Base-by-base conservation (phyloP, 2,888 invertebrate genomes). In the Sinopyrophorus schimmeli region DNA sequence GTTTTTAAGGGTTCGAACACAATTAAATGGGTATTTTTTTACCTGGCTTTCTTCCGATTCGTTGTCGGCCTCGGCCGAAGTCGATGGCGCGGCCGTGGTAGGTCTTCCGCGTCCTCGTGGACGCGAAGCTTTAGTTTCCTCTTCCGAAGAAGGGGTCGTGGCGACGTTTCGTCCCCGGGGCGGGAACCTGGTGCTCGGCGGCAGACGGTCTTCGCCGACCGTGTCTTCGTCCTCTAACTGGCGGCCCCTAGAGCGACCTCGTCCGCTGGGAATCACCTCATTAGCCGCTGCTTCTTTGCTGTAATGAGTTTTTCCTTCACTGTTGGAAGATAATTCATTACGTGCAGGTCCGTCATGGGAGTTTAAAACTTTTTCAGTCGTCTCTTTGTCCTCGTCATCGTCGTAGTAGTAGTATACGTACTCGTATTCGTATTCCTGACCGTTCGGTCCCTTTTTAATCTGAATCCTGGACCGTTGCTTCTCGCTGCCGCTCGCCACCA, bases 331-430 rank as follows among this genome's bases (percentile, higher is more conserved):
- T 61, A 72, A 59, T 72, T 79, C 58, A 58, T 76, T 74, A 74
- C 71, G 80, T 50, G 77, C 75, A 15, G 81, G 81, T 3, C 82
- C 81, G 63, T 83, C 84, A 58, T 84, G 82, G 3, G 80, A 75
- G 60, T 83, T 84, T 50, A 62, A 63, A 10, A 64, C 58, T 15
- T 67, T 65, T 12, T 61, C 55, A 15, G 58, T 63, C 58, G 35
- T 35, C 16, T 23, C 35, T 35, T 35, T 35, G 51, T 77, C 78
- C 32, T 82, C 88, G 2, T 89, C 89, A 57, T 91, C 91, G 61
- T 92, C 90, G 61, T 89, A 89, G 63, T 92, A 92, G 67, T 92
- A 92, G 66, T 92, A 92, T 15, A 92, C 88, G 67, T 92, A 92
- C 69, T 92, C 92, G 66, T 92, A 92, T 70, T 92, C 92, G 66